Percentiles rank a stretch among this genome's conserved stretches.
These are phyloP conservation scores for Scytalopus superciliaris DNA, from an alignment of 2,113 vertebrate species.

Conservation along the genomic window DNA sequence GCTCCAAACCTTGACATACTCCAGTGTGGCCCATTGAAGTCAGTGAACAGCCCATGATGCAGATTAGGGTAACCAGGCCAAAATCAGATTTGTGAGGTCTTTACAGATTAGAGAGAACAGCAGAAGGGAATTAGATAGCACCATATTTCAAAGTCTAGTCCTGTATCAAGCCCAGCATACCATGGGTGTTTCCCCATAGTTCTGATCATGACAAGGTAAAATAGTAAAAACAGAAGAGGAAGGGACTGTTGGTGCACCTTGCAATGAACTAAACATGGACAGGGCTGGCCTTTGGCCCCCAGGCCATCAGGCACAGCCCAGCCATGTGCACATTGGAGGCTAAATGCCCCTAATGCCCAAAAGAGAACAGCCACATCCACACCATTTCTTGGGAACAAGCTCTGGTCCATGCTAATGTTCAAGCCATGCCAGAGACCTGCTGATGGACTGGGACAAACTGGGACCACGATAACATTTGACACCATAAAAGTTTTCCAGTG, in stretches of 20 bases:
- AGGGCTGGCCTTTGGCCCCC: neutral
- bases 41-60: neutral
- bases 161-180: neutral
- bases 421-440: neutral
- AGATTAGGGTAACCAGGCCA: neutral
- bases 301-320: neutral
- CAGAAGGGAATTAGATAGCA: neutral
- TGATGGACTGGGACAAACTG: neutral
- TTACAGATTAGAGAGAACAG: neutral
- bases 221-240: neutral
- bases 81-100: constrained; percentile 25
- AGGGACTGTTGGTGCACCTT: neutral
- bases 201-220: neutral
- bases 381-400: neutral
- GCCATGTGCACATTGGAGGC: accelerated
- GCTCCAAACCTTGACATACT: neutral
- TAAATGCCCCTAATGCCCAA: neutral
- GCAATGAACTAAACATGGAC: neutral
- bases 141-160: neutral
- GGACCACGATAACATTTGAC: neutral
- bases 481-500: neutral
- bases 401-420: neutral
- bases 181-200: neutral
- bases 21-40: neutral
- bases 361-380: neutral